Base-by-base conservation (phyloP, 2,113 vertebrate genomes). In the Suricata suricatta region DNA sequence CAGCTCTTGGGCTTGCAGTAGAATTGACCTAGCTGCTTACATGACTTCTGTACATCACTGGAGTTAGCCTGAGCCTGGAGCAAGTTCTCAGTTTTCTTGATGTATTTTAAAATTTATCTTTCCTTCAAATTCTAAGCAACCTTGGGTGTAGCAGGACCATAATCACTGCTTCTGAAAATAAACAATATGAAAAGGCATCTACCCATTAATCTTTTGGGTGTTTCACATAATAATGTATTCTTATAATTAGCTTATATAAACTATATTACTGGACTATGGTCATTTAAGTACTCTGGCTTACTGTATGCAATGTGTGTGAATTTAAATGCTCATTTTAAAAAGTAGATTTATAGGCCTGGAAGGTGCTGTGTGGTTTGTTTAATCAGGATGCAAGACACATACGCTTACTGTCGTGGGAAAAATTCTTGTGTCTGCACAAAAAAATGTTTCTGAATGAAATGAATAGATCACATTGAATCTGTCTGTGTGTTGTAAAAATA, bases 341-440 rank as follows among this genome's bases (percentile, higher is more conserved):
- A 93, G 74, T 76, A 94, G 93, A 68, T 94, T 94, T 89, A 52
- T 50, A 82, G 50, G 35, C 63, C 81, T 27, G 16, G 83, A 79
- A 92, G 54, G 44, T 95, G 80, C 82, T 80, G 68, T 93, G 10
- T 1, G 50, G 15, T 91, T 95, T 71, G 21, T 90, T 92, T 97
- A 97, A 98, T 98, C 69, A 35, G 72, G 88, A 89, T 96, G 88
- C 94, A 88, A 95, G 88, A 80, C 97, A 63, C 91, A 85, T 95
- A 96, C 97, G 38, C 95, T 97, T 96, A 96, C 93, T 98, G 85
- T 93, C 68, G 41, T 95, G 97, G 98, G 93, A 95, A 96, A 95
- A 93, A 84, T 88, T 92, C 83, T 79, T 81, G 41, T 88, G 84
- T 97, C 66, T 79, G 44, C 41, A 81, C 47, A 82, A 0, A 97